Evolutionary conservation across 2,888 invertebrate genomes (phyloP).

Genomic region (Nipponacmea schrenckii): DNA sequence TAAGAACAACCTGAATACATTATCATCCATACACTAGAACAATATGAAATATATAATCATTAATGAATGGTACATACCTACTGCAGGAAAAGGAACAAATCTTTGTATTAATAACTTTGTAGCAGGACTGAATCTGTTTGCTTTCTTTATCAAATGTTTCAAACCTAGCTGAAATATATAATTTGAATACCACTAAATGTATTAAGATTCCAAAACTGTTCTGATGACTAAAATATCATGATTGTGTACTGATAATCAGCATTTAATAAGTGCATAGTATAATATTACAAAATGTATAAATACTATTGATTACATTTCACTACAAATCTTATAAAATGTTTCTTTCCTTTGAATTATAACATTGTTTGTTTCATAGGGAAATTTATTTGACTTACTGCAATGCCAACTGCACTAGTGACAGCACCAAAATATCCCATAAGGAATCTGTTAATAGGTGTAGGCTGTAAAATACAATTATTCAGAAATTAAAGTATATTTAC

Average conservation of each 20-base stretch:
- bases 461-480: slow-evolving; percentile 47
- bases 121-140: slow-evolving; percentile 61
- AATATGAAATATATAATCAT: no score
- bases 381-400: slow-evolving; percentile 64
- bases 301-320: no score
- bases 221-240: background rate
- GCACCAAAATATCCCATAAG: slow-evolving; percentile 70
- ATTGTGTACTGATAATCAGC: no score
- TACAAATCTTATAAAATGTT: no score
- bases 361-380: no score
- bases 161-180: slow-evolving; percentile 60
- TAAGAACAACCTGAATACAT: no score
- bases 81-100: slow-evolving; percentile 69
- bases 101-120: slow-evolving; percentile 68
- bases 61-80: slow-evolving; percentile 66
- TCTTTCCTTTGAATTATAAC: no score
- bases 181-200: slow-evolving; percentile 26
- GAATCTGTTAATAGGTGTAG: slow-evolving; percentile 67
- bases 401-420: slow-evolving; percentile 69
- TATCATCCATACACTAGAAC: no score
- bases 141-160: slow-evolving; percentile 60
- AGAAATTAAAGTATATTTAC: background rate
- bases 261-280: background rate
- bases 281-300: background rate
- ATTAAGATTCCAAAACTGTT: background rate